Evolutionary conservation across 2,888 invertebrate genomes (phyloP), one percentile per base, ranked within the genome.

Genomic region (Kuschelorhynchus macadamiae): DNA sequence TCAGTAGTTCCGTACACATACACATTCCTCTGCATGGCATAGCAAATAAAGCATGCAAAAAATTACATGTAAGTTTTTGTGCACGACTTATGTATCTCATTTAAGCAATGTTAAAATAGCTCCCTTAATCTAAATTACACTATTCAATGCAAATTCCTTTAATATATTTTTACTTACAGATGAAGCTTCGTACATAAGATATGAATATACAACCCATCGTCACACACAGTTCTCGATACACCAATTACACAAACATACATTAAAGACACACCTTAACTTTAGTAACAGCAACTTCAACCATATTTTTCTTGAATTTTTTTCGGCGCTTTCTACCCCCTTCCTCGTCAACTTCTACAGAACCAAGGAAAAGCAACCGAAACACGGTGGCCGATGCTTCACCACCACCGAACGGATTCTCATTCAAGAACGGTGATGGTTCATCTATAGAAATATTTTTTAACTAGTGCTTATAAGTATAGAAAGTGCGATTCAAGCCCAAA

Each of bases 261-360:
- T n/a, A 52, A 57, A 65, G 25, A 85, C 86, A 85, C 88, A 93
- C 93, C 93, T 93, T 93, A 83, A 93, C 92, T 86, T 92, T 92
- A 85, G 90, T 90, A 85, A 93, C 92, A 79, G 93, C 93, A 85
- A 93, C 92, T 86, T 93, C 93, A 81, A 93, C 93, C 93, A 93
- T 93, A 86, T 91, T 90, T 89, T 93, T 93, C 91, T 93, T 93
- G 86, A 89, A 91, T 80, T 92, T 87, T 85, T 89, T 90, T 84
- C 91, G 90, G 80, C 91, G 87, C 78, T 91, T 87, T 77, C 91
- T 85, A 81, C 86, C 86, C 80, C 88, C 88, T 87, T 92, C 92
- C 88, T 92, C 93, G 83, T 92, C 92, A 82, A 93, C 91, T 87
- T 93, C 92, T 83, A 93, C 91, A 80, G 93, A 93, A 85, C 93